Evolutionary conservation across 2,888 invertebrate species (phyloP), one percentile per base, ranked within the genome.

Genomic region (Cheilosia grossa): DNA sequence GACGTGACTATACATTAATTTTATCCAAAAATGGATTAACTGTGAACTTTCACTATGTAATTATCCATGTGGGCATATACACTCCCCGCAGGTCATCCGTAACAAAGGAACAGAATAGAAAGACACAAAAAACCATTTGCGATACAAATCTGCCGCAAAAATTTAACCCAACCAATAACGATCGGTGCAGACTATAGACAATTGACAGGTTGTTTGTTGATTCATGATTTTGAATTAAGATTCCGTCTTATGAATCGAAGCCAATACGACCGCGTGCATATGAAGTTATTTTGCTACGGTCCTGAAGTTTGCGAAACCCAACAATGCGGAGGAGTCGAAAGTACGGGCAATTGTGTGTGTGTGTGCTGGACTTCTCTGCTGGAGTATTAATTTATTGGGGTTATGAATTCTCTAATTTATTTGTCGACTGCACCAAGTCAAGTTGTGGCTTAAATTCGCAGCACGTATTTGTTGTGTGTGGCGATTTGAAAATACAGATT

Each of bases 361-460:
- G 40, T 64, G 51, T 33, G 58, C 69, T 59, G 47, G 30, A 30
- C 30, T 30, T 21, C 47, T 37, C 53, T 44, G 66, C 42, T 47
- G 19, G 17, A 53, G 58, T 53, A 56, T 80, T 51, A 82, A 47
- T 85, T 85, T 85, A 85, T 83, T 77, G 63, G 66, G 80, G 85
- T 66, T 77, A 81, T 61, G 75, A 81, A 75, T 80, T 85, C 77
- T 72, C 66, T 63, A 85, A 85, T 85, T 85, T 85, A 85, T 80
- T 81, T 85, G 80, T 47, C 33, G 72, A 49, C 58, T 61, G 54
- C 54, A 66, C 19, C 66, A 15, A 49, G 56, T 44, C 24, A 56
- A 54, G 51, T 61, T 77, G 33, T 42, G 64, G 56, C 44, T 72
- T 54, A 10, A 56, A 80, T 75, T 80, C 75, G 47, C 54, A 77